Evolutionary conservation across 2,888 invertebrate genomes (phyloP), one percentile per base, ranked within the genome.

Genomic region (Gandaritis pyraliata): DNA sequence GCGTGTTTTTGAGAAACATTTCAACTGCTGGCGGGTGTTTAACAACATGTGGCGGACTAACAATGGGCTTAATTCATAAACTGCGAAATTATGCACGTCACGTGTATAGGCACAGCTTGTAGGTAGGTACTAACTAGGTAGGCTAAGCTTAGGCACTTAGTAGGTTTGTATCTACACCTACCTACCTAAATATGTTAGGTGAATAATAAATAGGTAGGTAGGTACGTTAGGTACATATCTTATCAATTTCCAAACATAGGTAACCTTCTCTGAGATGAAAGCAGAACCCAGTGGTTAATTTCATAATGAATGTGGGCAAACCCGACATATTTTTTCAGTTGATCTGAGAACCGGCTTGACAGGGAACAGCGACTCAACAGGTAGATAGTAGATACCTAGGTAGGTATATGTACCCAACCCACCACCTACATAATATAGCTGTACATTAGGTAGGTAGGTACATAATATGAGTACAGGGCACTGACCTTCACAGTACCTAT

Each of bases 401-500:
- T n/a, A n/a, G n/a, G n/a, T n/a, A n/a, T n/a, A n/a, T n/a, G n/a
- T n/a, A n/a, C n/a, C n/a, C n/a, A n/a, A n/a, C n/a, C n/a, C n/a
- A n/a, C n/a, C n/a, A n/a, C n/a, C n/a, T n/a, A n/a, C n/a, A n/a
- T n/a, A n/a, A n/a, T n/a, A n/a, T n/a, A n/a, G n/a, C n/a, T n/a
- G n/a, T n/a, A n/a, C n/a, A n/a, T n/a, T n/a, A n/a, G 82, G 81
- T 79, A 82, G 80, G 16, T 58, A 51, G 36, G 47, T 47, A 30
- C 16, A 1, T 47, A 33, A 12, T 47, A 38, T n/a, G n/a, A 46
- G 23, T 38, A 48, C 54, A 83, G 90, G 90, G 88, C 91, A 91
- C 83, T 90, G 91, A 91, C 91, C 91, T 84, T 88, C 82, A 83
- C 79, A 78, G 71, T 77, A 83, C 83, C 82, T 78, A 71, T 80